These are phyloP conservation scores for Phymastichus coffea DNA, from an alignment of 1,140 invertebrate species.

Conservation along the genomic window DNA sequence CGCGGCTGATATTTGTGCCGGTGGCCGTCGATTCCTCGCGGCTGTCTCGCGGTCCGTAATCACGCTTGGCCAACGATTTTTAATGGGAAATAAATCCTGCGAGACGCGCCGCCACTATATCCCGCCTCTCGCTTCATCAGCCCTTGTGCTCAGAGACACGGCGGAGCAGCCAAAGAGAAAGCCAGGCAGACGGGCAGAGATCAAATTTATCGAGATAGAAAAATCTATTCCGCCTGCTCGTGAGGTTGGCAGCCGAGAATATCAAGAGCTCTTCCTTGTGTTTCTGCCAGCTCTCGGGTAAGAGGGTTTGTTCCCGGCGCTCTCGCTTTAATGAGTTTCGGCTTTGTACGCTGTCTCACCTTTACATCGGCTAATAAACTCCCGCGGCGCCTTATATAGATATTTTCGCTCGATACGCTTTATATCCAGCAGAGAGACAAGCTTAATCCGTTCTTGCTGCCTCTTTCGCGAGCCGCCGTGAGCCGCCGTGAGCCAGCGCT, in stretches of 20 bases:
- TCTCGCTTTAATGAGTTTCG: conserved; percentile 24
- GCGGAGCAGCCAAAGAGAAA: not conserved
- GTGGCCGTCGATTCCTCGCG: conserved; percentile 2
- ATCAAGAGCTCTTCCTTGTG: not conserved
- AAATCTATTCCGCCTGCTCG: conserved; percentile 22
- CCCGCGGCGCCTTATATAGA: not conserved
- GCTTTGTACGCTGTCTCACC: not conserved
- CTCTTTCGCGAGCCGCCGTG: no score
- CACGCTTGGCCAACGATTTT: conserved; percentile 26
- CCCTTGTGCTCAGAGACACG: not conserved
- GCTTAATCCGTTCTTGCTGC: no score
- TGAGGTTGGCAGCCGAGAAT: not conserved
- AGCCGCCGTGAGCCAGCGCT: not conserved
- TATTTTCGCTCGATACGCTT: no score
- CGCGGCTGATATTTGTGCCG: not conserved
- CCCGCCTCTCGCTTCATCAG: not conserved
- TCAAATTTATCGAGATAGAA: conserved; percentile 26
- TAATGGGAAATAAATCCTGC: conserved; percentile 29
- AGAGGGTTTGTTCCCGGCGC: not conserved
- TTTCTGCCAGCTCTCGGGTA: not conserved
- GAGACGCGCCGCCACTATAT: not conserved
- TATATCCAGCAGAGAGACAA: no score
- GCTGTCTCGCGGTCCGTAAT: conserved; percentile 15
- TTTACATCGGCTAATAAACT: conserved; percentile 22
- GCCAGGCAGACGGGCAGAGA: conserved; percentile 13